Evolutionary conservation across 1,140 invertebrate genomes (phyloP), one percentile per base, ranked within the genome.

Genomic region (Lordiphosa mommai): DNA sequence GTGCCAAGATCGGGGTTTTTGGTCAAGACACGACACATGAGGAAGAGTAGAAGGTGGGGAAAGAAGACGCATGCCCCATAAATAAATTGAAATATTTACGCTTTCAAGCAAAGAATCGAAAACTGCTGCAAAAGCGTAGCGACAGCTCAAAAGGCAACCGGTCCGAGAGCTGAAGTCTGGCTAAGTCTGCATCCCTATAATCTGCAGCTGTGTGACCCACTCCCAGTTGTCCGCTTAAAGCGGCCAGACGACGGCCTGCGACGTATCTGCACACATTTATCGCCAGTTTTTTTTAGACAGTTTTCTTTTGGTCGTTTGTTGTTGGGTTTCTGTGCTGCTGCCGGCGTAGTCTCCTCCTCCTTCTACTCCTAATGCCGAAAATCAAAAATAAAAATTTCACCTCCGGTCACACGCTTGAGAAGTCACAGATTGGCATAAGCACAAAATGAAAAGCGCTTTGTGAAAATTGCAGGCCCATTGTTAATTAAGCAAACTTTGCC

Each of bases 51-150:
- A 53, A 58, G 72, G 55, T 40, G 36, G 58, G 52, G 47, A 55
- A 48, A 46, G 49, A 34, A 58, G 74, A 80, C 74, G 74, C 71
- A 80, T 80, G 66, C 70, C 71, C 77, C 76, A 80, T 67, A 76
- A 80, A 80, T 76, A 76, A 82, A 80, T 80, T 80, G 76, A 80
- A 80, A 80, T 80, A 76, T 76, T 80, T 67, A 80, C 71, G 76
- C 70, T 74, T 50, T 61, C 16, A 52, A 36, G 43, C 16, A 61
- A 79, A 66, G 66, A 82, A 82, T 66, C 56, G 52, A 70, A 71
- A 58, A 44, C n/a, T 46, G 50, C 51, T 33, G 51, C 52, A 47
- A 59, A 41, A 14, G 30, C 34, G 46, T 53, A 50, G 34, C 43
- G 32, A 73, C 51, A 10, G 50, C 16, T 44, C 34, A 23, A 49